These are phyloP conservation scores for Scomber colias DNA, from an alignment of 2,113 vertebrate species.

Conservation along the genomic window DNA sequence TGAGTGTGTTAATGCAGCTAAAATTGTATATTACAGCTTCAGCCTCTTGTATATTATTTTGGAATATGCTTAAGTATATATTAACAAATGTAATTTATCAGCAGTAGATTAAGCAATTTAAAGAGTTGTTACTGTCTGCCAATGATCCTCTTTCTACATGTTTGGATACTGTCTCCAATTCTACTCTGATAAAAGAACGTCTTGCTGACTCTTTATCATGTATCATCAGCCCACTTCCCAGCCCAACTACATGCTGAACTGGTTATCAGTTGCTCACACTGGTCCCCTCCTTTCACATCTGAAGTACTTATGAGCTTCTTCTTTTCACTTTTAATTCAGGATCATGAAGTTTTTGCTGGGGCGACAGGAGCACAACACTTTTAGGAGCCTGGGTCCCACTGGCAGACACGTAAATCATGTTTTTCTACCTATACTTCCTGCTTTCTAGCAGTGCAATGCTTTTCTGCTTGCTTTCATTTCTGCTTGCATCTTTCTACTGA, in stretches of 20 bases:
- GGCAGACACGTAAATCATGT: neutral
- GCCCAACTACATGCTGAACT: neutral
- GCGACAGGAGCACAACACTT: neutral
- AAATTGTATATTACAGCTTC: too few species aligned
- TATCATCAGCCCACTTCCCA: neutral
- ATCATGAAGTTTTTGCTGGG: neutral
- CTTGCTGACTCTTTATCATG: slow-evolving; percentile 42
- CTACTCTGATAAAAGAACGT: neutral
- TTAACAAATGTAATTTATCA: too few species aligned
- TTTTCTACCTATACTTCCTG: neutral
- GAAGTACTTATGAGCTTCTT: neutral
- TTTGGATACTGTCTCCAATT: neutral
- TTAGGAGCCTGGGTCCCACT: neutral
- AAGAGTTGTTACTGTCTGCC: too few species aligned
- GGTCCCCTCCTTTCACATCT: slow-evolving; percentile 33
- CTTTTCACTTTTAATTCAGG: neutral
- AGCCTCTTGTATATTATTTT: too few species aligned
- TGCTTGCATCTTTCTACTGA: too few species aligned
- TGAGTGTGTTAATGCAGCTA: too few species aligned
- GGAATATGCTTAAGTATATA: too few species aligned
- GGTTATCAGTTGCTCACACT: slow-evolving; percentile 66
- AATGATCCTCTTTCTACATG: neutral
- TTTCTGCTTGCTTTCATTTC: too few species aligned
- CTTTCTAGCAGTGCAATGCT: too few species aligned
- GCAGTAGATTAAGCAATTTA: too few species aligned